These are phyloP conservation scores for Echinops telfairi DNA, from an alignment of 2,113 vertebrate genomes.

Conservation along the genomic window DNA sequence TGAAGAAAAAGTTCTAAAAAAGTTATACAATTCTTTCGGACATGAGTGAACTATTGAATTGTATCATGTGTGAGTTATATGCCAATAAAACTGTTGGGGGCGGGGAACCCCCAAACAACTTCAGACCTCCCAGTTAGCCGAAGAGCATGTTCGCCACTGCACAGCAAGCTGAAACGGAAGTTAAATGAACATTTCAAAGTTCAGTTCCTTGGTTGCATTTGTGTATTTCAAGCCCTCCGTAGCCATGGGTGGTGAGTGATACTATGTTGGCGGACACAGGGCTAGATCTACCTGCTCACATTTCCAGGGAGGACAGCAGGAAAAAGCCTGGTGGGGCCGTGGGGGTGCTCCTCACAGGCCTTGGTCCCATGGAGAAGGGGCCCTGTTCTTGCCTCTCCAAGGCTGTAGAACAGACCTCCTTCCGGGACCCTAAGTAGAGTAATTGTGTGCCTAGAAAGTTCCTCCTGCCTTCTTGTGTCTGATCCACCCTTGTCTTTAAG, in stretches of 20 bases:
- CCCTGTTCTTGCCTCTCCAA: not conserved
- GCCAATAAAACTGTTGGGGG: no score
- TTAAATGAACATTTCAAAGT: not conserved
- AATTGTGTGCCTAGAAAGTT: constrained; percentile 66
- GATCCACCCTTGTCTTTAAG: not conserved
- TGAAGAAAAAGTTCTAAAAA: no score
- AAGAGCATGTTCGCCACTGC: not conserved
- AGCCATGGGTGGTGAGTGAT: not conserved
- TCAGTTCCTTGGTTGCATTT: not conserved
- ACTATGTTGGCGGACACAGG: accelerated
- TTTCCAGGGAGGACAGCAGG: not conserved
- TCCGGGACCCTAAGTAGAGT: no score
- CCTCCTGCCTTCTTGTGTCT: constrained; percentile 33
- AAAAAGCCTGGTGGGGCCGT: not conserved
- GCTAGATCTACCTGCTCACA: not conserved
- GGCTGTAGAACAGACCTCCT: not conserved
- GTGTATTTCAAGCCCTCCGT: not conserved
- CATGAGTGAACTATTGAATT: no score
- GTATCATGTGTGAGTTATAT: no score
- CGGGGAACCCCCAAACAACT: no score
- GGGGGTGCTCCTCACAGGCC: not conserved
- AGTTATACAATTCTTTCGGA: no score
- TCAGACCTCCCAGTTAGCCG: not conserved
- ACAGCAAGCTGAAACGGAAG: not conserved
- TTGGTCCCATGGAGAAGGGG: not conserved